A percentile compares a stretch with the other conserved stretches of the same genome.
These are phyloP conservation scores for Sphecodes monilicornis DNA, from an alignment of 2,888 invertebrate genomes.

Conservation along the genomic window DNA sequence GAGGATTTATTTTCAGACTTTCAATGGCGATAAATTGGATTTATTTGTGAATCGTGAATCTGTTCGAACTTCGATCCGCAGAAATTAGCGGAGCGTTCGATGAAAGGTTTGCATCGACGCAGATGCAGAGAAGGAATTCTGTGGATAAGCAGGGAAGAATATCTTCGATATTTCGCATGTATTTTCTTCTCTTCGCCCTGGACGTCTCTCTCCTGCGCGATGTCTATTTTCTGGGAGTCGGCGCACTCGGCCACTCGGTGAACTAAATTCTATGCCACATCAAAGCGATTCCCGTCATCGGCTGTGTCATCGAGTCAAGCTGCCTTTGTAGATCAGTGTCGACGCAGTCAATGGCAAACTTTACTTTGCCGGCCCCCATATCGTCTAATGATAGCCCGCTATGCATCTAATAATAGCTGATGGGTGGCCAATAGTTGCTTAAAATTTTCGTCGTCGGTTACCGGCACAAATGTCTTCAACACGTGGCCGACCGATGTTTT, in stretches of 20 bases:
- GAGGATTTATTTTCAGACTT: background rate
- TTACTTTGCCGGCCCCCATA: constrained; percentile 44
- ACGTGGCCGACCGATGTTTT: background rate
- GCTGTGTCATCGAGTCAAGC: constrained; percentile 46
- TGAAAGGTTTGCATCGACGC: constrained; percentile 53
- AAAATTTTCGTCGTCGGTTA: constrained; percentile 28
- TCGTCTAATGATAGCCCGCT: constrained; percentile 53
- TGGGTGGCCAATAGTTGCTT: constrained; percentile 35
- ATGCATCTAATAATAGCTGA: constrained; percentile 45
- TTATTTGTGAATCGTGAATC: constrained; percentile 52
- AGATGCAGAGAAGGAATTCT: constrained; percentile 54
- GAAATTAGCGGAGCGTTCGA: constrained; percentile 31
- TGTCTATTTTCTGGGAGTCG: constrained; percentile 38
- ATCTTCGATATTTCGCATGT: constrained; percentile 26
- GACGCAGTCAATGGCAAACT: constrained; percentile 61
- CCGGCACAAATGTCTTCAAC: background rate
- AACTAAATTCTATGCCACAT: constrained; percentile 45
- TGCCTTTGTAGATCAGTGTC: constrained; percentile 63
- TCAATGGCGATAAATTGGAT: constrained; percentile 1
- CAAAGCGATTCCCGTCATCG: constrained; percentile 57
- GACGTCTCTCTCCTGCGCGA: background rate
- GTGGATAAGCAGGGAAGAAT: constrained; percentile 45
- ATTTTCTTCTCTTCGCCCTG: constrained; percentile 31
- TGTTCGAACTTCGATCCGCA: constrained; percentile 37
- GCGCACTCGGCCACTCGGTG: constrained; percentile 10